A percentile compares a stretch with the other conserved stretches of the same genome.
These are phyloP conservation scores for Homalodisca vitripennis DNA, from an alignment of 1,140 invertebrate species.

Conservation along the genomic window DNA sequence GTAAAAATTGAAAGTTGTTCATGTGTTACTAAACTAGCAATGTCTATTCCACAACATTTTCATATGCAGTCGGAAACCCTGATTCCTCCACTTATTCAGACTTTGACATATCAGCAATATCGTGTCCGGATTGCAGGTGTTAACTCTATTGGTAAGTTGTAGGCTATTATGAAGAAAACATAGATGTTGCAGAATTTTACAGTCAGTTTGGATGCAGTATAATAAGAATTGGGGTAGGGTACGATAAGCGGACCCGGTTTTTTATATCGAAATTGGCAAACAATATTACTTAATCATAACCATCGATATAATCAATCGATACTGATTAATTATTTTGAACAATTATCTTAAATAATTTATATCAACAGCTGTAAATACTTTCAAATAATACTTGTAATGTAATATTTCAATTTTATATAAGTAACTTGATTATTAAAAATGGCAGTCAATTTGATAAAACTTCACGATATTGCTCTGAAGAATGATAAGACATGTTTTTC, in stretches of 20 bases:
- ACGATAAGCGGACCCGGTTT: background rate
- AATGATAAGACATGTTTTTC: too few relatives aligned
- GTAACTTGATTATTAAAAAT: too few relatives aligned
- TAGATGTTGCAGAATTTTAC: background rate
- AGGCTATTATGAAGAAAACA: background rate
- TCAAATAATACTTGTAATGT: too few relatives aligned
- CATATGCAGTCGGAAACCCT: constrained; percentile 69
- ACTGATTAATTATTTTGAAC: background rate
- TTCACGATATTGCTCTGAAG: too few relatives aligned
- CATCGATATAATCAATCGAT: background rate
- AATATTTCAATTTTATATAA: too few relatives aligned
- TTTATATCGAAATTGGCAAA: background rate
- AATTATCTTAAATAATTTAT: too few relatives aligned
- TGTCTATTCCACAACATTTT: constrained; percentile 64
- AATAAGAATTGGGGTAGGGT: background rate
- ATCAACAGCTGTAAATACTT: too few relatives aligned
- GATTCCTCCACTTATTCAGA: constrained; percentile 67
- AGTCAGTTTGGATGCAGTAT: background rate
- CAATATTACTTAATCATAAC: background rate
- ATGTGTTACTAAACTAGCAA: constrained; percentile 64
- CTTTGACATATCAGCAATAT: constrained; percentile 78
- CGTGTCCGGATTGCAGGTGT: constrained; percentile 72
- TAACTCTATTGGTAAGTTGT: constrained; percentile 62
- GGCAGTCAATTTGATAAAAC: too few relatives aligned
- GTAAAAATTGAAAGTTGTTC: constrained; percentile 76